phyloP scores from a whole-genome alignment of 2,113 vertebrate genomes.

The human region GRCh38 chr21:18543001-18543500 shows the following conservation, averaged over 20 bases:
- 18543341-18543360: no score
- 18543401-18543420: no score
- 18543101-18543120: not conserved
- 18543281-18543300: not conserved
- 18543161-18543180: not conserved
- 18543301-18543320: no score
- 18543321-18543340: no score
- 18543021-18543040: not conserved
- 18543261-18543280: not conserved
- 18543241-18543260: not conserved
- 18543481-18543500: no score
- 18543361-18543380: no score
- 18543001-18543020: not conserved
- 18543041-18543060: not conserved
- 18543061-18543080: not conserved
- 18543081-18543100: not conserved
- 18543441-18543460: no score
- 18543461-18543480: no score
- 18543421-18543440: no score
- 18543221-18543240: not conserved
- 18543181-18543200: not conserved
- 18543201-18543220: constrained; percentile 12
- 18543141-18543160: not conserved
- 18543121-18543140: not conserved
- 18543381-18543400: no score